These are phyloP conservation scores for Zaprionus lineosus DNA, from an alignment of 2,888 invertebrate species.

Conservation along the genomic window DNA sequence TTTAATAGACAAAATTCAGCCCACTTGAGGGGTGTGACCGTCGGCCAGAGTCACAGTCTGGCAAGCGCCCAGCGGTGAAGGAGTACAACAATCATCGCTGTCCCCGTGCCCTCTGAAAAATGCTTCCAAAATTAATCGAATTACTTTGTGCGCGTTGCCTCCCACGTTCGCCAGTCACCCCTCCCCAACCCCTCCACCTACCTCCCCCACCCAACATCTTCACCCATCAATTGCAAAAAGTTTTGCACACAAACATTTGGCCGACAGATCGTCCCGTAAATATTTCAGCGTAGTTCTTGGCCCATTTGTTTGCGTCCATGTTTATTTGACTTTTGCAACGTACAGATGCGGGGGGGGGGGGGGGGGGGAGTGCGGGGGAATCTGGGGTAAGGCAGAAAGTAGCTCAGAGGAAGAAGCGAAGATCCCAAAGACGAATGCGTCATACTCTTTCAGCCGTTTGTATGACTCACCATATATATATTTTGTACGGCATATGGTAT, in stretches of 20 bases:
- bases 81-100: constrained; percentile 29
- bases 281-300: constrained; percentile 40
- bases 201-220: too few species aligned
- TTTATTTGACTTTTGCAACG: constrained; percentile 52
- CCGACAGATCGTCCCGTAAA: constrained; percentile 31
- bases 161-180: too few species aligned
- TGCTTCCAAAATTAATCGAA: constrained; percentile 57
- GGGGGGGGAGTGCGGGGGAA: too few species aligned
- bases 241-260: constrained; percentile 42
- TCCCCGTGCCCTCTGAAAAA: too few species aligned
- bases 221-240: constrained; percentile 25
- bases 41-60: constrained; percentile 12
- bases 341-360: too few species aligned
- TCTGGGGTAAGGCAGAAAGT: too few species aligned
- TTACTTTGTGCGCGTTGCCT: constrained; percentile 22
- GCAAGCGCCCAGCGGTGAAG: constrained; percentile 36
- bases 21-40: constrained; percentile 28
- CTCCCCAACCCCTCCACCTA: too few species aligned
- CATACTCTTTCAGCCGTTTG: constrained; percentile 1
- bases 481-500: too few species aligned
- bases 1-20: constrained; percentile 57
- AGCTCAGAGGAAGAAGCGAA: constrained; percentile 19
- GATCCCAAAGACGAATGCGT: neutral
- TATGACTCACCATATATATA: too few species aligned
- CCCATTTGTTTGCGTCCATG: constrained; percentile 41